Evolutionary conservation across 2,797 vertebrate species (phyloP).

Genomic region (Pempheris klunzingeri): DNA sequence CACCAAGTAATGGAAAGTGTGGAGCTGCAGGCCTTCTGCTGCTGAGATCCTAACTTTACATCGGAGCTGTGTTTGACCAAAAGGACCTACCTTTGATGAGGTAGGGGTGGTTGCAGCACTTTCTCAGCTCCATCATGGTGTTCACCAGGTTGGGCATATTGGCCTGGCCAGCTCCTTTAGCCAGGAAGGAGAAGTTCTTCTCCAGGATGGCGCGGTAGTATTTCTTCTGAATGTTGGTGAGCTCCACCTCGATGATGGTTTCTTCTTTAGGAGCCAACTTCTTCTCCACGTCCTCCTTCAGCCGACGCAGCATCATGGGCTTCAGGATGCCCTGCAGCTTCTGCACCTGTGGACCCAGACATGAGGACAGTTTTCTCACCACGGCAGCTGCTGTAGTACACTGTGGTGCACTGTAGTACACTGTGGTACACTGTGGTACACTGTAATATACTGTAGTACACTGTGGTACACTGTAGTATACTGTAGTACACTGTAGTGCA

Average conservation of each 20-base stretch:
- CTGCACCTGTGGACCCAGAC: slow-evolving; percentile 89
- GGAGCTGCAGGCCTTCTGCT: slow-evolving; percentile 8
- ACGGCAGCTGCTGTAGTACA: not conserved
- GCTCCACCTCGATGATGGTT: slow-evolving; percentile 98
- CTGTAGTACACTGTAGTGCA: no score
- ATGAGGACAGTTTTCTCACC: slow-evolving; percentile 10
- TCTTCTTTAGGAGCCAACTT: slow-evolving; percentile 98
- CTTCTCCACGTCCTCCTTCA: slow-evolving; percentile 99
- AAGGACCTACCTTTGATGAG: slow-evolving; percentile 91
- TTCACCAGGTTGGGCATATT: slow-evolving; percentile 99
- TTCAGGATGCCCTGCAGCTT: slow-evolving; percentile 98
- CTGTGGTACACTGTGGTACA: no score
- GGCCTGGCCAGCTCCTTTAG: slow-evolving; percentile 97
- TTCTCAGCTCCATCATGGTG: slow-evolving; percentile 99
- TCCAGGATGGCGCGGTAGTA: slow-evolving; percentile 98
- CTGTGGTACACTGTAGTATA: no score
- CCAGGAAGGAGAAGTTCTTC: slow-evolving; percentile 98
- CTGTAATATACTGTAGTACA: no score
- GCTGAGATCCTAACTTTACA: slow-evolving; percentile 8
- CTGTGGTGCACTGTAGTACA: no score
- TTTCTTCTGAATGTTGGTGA: slow-evolving; percentile 99
- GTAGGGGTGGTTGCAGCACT: slow-evolving; percentile 99
- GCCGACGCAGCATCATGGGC: slow-evolving; percentile 97
- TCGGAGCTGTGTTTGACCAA: slow-evolving; percentile 2
- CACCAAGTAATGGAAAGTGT: slow-evolving; percentile 26